Base-by-base conservation (phyloP, 2,113 vertebrate species). In the Entosphenus tridentatus region DNA sequence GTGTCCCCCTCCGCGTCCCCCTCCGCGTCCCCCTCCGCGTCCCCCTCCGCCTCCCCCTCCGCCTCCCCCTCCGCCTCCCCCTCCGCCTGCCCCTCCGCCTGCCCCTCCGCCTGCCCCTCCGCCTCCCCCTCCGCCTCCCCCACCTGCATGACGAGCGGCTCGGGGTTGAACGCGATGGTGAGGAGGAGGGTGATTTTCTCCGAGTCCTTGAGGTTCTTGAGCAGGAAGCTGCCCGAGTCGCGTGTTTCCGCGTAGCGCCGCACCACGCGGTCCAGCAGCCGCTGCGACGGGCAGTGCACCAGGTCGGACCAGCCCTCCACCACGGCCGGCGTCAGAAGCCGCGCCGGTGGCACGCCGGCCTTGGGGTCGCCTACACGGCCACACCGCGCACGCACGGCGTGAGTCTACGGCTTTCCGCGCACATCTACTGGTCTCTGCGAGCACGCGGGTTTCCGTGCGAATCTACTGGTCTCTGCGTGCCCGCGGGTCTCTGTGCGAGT, bases 271-370 rank as follows among this genome's bases (percentile, higher is more conserved):
- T 96, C 93, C 72, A 97, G 85, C 73, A 96, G 80, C 77, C 93
- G 86, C 81, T 96, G 93, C 68, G 91, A 96, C 57, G 93, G 93
- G 77, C 93, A 97, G 77, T 96, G 91, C 77, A 97, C 93, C 77
- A 96, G 81, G 77, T 97, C 93, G 6, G 93, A 97, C 93, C 93
- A 97, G 71, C 93, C 93, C 78, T 97, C 90, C 76, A 97, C 91
- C 68, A 88, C 88, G 17, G 88, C 91, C 12, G 93, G 93, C 68
- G 91, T 96, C 72, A 97, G 85, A 71, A 97, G 85, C n/a, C 93
- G 82, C 72, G 96, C 91, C 62, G n/a, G 62, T 16, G 62, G 8
- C 21, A 39, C 39, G 39, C 39, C 39, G 39, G 39, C 39, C 39
- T 39, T 39, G 39, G 39, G 39, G 39, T 39, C 39, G 39, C 39